phyloP scores from a whole-genome alignment of 2,888 invertebrate genomes.

The Pseudococcus viburni region DNA sequence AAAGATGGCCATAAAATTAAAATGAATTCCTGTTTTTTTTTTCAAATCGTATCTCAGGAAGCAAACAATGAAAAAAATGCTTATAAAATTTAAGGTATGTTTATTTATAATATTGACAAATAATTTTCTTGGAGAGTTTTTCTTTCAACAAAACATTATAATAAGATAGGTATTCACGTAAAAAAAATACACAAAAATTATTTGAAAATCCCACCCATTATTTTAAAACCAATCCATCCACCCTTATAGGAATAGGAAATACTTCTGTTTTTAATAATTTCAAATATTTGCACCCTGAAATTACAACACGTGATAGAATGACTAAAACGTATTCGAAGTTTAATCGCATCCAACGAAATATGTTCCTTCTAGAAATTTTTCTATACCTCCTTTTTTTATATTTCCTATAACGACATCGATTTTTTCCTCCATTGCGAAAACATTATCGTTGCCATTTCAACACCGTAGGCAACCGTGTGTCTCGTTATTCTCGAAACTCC shows the following conservation, averaged over 20 bases:
- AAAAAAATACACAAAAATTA: not conserved
- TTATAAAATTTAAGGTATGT: not conserved
- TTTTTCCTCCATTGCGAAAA: constrained; percentile 64
- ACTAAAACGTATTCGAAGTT: constrained; percentile 5
- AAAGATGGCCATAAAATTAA: no score
- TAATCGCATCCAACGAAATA: not conserved
- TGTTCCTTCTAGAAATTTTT: constrained; percentile 4
- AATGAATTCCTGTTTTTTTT: no score
- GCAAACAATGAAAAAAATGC: not conserved
- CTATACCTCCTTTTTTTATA: constrained; percentile 46
- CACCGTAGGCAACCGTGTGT: constrained; percentile 66
- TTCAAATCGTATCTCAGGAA: no score
- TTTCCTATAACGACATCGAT: constrained; percentile 54
- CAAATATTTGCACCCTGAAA: not conserved
- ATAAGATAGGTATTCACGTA: not conserved
- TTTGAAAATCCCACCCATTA: not conserved
- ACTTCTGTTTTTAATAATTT: not conserved
- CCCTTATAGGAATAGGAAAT: not conserved
- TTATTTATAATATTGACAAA: not conserved
- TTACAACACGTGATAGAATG: not conserved
- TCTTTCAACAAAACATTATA: not conserved
- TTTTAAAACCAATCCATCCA: not conserved
- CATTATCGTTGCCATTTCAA: constrained; percentile 66
- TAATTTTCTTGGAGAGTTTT: not conserved
- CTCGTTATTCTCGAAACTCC: constrained; percentile 66